A percentile compares a stretch with the other conserved stretches of the same genome.
phyloP scores from a whole-genome alignment of 2,797 vertebrate species.

The Limosa lapponica region DNA sequence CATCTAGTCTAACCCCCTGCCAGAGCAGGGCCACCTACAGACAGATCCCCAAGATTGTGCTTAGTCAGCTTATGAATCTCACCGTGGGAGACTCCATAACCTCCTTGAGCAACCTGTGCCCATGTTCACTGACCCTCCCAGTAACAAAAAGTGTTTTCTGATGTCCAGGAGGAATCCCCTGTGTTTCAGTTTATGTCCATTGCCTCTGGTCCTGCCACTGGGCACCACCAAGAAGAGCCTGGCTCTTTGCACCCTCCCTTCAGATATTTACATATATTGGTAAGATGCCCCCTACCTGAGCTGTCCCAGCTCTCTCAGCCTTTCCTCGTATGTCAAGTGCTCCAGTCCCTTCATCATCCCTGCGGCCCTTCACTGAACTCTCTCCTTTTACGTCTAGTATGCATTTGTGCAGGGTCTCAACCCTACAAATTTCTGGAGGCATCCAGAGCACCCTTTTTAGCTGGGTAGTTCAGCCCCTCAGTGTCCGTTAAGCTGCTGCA shows the following conservation, averaged over 20 bases:
- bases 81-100: background rate
- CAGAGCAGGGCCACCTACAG: background rate
- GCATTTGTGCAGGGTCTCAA: background rate
- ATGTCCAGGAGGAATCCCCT: background rate
- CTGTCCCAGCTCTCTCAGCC: background rate
- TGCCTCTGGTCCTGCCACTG: background rate
- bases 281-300: background rate
- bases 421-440: background rate
- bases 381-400: background rate
- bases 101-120: background rate
- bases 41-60: accelerated
- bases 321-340: background rate
- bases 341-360: background rate
- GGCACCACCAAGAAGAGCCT: background rate
- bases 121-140: background rate
- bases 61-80: background rate
- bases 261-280: background rate
- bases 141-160: background rate
- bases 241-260: background rate
- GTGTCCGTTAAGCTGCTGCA: background rate
- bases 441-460: background rate
- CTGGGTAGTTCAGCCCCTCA: background rate
- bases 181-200: background rate
- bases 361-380: background rate
- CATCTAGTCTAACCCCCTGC: background rate